A percentile compares a stretch with the other conserved stretches of the same genome.
These are phyloP conservation scores for Galerucella nymphaeae DNA, from an alignment of 2,888 invertebrate genomes.

Conservation along the genomic window DNA sequence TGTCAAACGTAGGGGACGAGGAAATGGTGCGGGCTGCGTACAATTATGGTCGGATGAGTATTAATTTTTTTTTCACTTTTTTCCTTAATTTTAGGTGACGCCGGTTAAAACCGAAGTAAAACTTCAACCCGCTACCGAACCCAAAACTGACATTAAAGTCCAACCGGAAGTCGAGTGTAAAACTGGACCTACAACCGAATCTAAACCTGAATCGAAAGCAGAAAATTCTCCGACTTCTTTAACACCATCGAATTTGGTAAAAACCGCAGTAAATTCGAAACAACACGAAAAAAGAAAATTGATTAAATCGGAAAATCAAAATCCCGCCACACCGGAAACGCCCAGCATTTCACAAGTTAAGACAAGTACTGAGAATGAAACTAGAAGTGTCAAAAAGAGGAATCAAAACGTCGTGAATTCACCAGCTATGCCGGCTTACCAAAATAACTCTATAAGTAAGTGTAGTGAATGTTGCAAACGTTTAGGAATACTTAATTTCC, in stretches of 20 bases:
- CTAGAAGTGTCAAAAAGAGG: slow-evolving; percentile 65
- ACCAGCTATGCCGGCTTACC: slow-evolving; percentile 64
- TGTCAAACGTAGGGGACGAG: too few relatives aligned
- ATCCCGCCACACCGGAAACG: slow-evolving; percentile 41
- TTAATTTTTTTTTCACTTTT: too few relatives aligned
- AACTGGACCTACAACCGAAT: slow-evolving; percentile 24
- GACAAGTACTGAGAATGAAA: slow-evolving; percentile 34
- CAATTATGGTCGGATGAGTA: too few relatives aligned
- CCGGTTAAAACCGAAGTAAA: not conserved
- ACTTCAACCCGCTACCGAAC: too few relatives aligned
- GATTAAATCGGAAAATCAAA: slow-evolving; percentile 64
- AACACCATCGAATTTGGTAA: slow-evolving; percentile 73
- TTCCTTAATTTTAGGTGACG: not conserved
- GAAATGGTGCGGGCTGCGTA: too few relatives aligned
- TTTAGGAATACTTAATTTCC: too few relatives aligned
- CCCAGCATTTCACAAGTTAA: slow-evolving; percentile 28
- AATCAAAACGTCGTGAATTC: slow-evolving; percentile 64
- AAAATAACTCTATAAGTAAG: slow-evolving; percentile 72
- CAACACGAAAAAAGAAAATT: slow-evolving; percentile 68
- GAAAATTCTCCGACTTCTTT: slow-evolving; percentile 54
- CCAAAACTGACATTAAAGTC: not conserved
- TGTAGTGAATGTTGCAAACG: too few relatives aligned
- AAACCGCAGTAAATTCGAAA: slow-evolving; percentile 74
- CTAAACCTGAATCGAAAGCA: slow-evolving; percentile 49
- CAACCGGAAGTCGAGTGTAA: slow-evolving; percentile 5